Percentiles rank a stretch among this genome's conserved stretches.
Evolutionary conservation across 2,888 invertebrate species (phyloP).

Genomic region (Bombylius major): DNA sequence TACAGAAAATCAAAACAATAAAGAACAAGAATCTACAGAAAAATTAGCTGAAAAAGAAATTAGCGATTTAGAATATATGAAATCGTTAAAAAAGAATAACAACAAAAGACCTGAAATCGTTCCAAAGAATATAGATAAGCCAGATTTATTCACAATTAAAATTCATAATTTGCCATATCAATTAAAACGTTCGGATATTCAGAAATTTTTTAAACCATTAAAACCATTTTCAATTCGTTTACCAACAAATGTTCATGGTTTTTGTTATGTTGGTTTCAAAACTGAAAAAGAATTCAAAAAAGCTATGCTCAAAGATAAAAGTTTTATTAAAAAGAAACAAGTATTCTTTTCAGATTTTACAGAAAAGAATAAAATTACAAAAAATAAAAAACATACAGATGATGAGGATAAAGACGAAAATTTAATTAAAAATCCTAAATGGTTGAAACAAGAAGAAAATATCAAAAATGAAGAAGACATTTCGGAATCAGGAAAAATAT

Average conservation of each 20-base stretch:
- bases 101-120: constrained; percentile 25
- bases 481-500: constrained; percentile 84
- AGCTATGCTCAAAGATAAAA: constrained; percentile 71
- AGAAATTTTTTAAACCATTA: constrained; percentile 71
- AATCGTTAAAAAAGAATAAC: constrained; percentile 37
- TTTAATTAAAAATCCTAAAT: constrained; percentile 36
- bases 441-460: constrained; percentile 49
- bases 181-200: constrained; percentile 70
- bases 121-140: constrained; percentile 32
- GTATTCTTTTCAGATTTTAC: constrained; percentile 44
- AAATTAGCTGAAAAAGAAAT: constrained; percentile 60
- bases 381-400: constrained; percentile 18
- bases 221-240: constrained; percentile 67
- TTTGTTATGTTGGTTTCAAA: constrained; percentile 85
- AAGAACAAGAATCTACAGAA: constrained; percentile 15
- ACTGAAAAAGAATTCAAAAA: constrained; percentile 66
- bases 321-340: constrained; percentile 64
- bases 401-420: constrained; percentile 13
- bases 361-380: constrained; percentile 33
- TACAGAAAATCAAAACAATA: constrained; percentile 25
- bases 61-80: constrained; percentile 72
- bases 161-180: constrained; percentile 64
- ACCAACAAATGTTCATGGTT: constrained; percentile 63
- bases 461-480: constrained; percentile 63
- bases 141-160: constrained; percentile 51